Evolutionary conservation across 2,797 vertebrate genomes (phyloP).

Genomic region (Eulemur rubriventer): DNA sequence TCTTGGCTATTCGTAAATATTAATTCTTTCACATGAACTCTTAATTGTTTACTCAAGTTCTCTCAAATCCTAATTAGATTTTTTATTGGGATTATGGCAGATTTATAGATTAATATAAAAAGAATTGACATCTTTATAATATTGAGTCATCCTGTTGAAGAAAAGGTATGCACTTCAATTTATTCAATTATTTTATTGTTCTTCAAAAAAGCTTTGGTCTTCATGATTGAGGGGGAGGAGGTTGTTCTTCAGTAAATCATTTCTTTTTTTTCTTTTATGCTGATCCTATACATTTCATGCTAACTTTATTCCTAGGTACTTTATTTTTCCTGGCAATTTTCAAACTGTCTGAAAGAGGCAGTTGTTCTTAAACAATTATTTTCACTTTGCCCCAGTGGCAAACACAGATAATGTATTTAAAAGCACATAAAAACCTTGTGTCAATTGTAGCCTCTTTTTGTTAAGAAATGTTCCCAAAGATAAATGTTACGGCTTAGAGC

Average conservation of each 20-base stretch:
- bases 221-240: neutral
- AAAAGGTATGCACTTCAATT: neutral
- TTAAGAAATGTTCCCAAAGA: slow-evolving; percentile 65
- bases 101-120: slow-evolving; percentile 9
- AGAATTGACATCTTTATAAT: neutral
- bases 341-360: neutral
- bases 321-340: slow-evolving; percentile 42
- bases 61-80: neutral
- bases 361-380: slow-evolving; percentile 25
- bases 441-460: slow-evolving; percentile 54
- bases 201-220: neutral
- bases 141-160: slow-evolving; percentile 5
- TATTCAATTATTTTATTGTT: neutral
- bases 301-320: neutral
- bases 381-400: neutral
- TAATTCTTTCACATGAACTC: neutral
- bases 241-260: neutral
- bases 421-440: slow-evolving; percentile 50
- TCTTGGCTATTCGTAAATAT: neutral
- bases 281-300: neutral
- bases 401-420: slow-evolving; percentile 56
- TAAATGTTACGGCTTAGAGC: slow-evolving; percentile 66
- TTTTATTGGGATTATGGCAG: neutral
- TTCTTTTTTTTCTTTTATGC: neutral
- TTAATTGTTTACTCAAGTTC: neutral